Base-by-base conservation (phyloP, 2,797 vertebrate species). In the Epinephelus malabaricus region DNA sequence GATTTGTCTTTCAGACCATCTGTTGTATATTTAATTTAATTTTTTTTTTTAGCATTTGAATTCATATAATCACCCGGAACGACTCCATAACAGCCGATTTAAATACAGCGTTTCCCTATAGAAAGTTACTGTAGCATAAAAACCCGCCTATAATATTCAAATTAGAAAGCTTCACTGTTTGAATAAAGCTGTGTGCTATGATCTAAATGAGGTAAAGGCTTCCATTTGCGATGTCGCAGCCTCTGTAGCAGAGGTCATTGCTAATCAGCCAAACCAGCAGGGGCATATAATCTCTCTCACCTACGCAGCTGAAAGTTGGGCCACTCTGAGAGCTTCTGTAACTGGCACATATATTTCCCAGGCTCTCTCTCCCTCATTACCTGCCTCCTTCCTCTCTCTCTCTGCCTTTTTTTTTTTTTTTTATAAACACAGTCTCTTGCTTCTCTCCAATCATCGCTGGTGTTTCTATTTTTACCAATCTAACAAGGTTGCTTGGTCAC, bases 381-480 rank as follows among this genome's bases (percentile, higher is more conserved):
- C 74, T 82, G 69, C 60, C 69, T 83, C 68, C 58, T 71, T 78
- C 59, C 43, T 61, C 21, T 14, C 21, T 40, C 51, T 61, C 58
- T 34, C 47, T 21, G 8, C 45, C 45, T 49, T 66, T 55, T 59
- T 40, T 72, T 51, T 51, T 61, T 45, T 70, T 60, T 50, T 23
- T 6, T 62, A 49, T 66, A 83, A 76, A 69, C 71, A 74, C 81
- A 81, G 65, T 60, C 78, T 88, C 73, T 68, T 27, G 14, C 77
- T 70, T 87, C 82, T 82, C 73, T 82, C 78, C 79, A 88, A 85
- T 88, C 78, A 87, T 81, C 63, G 56, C 69, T 45, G 53, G 5
- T 76, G 90, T 88, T 89, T 74, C 89, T 93, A 94, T 94, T 94
- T 94, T 94, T 93, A 92, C 72, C 83, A 76, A 54, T 82, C 76